Evolutionary conservation across 2,113 vertebrate genomes (phyloP).

Genomic region (Oxygymnocypris stewartii): DNA sequence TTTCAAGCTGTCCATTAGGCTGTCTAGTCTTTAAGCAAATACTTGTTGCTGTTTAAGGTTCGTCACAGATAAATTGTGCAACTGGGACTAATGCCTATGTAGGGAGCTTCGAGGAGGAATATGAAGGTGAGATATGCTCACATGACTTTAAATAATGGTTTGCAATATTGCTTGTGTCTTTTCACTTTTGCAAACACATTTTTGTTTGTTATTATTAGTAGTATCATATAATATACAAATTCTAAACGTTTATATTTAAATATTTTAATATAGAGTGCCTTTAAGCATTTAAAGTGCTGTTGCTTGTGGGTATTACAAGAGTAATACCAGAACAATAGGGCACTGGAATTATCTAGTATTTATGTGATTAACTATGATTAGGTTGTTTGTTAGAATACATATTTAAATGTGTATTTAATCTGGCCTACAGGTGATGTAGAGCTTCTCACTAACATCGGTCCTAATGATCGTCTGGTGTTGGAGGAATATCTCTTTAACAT

Average conservation of each 20-base stretch:
- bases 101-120: conserved; percentile 43
- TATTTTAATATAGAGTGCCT: no score
- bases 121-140: conserved; percentile 47
- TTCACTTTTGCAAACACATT: not conserved
- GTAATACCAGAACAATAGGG: not conserved
- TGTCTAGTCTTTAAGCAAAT: not conserved
- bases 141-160: no score
- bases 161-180: not conserved
- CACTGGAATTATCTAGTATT: not conserved
- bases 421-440: conserved; percentile 65
- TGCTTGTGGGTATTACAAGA: not conserved
- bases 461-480: conserved; percentile 41
- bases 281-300: not conserved
- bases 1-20: not conserved
- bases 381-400: not conserved
- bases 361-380: not conserved
- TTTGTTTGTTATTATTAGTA: not conserved
- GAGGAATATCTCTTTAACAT: fast-evolving
- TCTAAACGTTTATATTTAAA: no score
- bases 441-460: conserved; percentile 42
- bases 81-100: fast-evolving
- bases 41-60: conserved; percentile 23
- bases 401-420: not conserved
- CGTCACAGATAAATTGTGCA: conserved; percentile 50
- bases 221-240: no score